Evolutionary conservation across 1,140 invertebrate species (phyloP).

Genomic region (Matsumurasca onukii): DNA sequence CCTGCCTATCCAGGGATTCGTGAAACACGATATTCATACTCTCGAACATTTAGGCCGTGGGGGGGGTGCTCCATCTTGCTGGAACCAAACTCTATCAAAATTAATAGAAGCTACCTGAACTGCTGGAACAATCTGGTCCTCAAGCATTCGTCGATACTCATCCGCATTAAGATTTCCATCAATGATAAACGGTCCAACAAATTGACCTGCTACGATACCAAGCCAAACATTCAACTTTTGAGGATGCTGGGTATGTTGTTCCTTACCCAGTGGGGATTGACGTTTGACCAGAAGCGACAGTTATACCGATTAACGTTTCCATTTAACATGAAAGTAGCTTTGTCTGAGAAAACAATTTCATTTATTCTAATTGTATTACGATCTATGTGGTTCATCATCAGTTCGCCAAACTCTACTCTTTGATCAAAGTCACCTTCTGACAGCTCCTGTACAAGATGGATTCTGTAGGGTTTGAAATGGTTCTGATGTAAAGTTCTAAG

Average conservation of each 20-base stretch:
- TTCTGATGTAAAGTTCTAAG: not conserved
- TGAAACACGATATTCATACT: not conserved
- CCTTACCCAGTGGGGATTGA: not conserved
- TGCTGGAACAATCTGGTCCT: not conserved
- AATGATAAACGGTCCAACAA: not conserved
- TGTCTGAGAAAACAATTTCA: slow-evolving; percentile 21
- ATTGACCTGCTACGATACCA: not conserved
- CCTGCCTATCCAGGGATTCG: not conserved
- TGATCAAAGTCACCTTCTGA: not conserved
- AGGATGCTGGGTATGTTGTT: not conserved
- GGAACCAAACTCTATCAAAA: not conserved
- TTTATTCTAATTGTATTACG: slow-evolving; percentile 19
- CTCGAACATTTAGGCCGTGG: not conserved
- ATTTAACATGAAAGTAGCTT: slow-evolving; percentile 18
- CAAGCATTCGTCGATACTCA: not conserved
- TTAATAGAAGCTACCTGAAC: not conserved
- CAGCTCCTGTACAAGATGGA: not conserved
- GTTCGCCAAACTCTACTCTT: slow-evolving; percentile 3
- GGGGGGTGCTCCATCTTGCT: slow-evolving; percentile 8
- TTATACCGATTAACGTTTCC: slow-evolving; percentile 18
- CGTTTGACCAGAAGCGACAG: not conserved
- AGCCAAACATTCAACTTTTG: slow-evolving; percentile 5
- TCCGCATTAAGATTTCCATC: not conserved
- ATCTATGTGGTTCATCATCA: slow-evolving; percentile 3
- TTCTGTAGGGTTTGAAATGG: not conserved